Evolutionary conservation across 2,113 vertebrate genomes (phyloP).

Genomic region (Heloderma charlesbogerti): DNA sequence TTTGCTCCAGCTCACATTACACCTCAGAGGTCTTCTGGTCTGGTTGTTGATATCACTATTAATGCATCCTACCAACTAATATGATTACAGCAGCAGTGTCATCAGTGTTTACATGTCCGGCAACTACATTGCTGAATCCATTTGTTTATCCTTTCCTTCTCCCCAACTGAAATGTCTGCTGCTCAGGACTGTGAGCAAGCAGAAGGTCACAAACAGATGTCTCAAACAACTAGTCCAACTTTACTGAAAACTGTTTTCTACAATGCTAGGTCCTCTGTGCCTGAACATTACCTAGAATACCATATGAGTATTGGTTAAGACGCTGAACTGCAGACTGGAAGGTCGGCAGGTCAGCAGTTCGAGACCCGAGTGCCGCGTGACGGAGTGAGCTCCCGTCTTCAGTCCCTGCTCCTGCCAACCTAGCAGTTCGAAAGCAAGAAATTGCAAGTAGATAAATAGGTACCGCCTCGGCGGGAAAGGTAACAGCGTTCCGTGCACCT

Average conservation of each 20-base stretch:
- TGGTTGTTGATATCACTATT: slow-evolving; percentile 50
- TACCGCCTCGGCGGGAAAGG: too few species aligned
- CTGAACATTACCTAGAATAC: not conserved
- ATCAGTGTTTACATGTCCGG: slow-evolving; percentile 64
- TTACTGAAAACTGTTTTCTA: not conserved
- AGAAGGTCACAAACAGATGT: slow-evolving; percentile 28
- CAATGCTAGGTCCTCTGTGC: not conserved
- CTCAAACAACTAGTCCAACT: not conserved
- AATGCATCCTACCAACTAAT: slow-evolving; percentile 42
- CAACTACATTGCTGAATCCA: slow-evolving; percentile 55
- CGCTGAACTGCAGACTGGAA: too few species aligned
- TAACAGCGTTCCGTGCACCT: too few species aligned
- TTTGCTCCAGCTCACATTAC: slow-evolving; percentile 27
- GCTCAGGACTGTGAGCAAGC: slow-evolving; percentile 38
- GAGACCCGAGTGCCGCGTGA: too few species aligned
- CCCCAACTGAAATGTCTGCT: slow-evolving; percentile 53
- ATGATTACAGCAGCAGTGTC: slow-evolving; percentile 61
- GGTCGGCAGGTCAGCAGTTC: too few species aligned
- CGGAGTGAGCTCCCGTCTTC: too few species aligned
- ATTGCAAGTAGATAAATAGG: too few species aligned
- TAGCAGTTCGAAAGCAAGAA: too few species aligned
- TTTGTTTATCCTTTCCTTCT: slow-evolving; percentile 59
- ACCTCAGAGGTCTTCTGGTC: slow-evolving; percentile 30
- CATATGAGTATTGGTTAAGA: too few species aligned
- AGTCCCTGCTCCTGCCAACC: too few species aligned